Base-by-base conservation (phyloP, 2,113 vertebrate genomes). In the Myiozetetes cayanensis region DNA sequence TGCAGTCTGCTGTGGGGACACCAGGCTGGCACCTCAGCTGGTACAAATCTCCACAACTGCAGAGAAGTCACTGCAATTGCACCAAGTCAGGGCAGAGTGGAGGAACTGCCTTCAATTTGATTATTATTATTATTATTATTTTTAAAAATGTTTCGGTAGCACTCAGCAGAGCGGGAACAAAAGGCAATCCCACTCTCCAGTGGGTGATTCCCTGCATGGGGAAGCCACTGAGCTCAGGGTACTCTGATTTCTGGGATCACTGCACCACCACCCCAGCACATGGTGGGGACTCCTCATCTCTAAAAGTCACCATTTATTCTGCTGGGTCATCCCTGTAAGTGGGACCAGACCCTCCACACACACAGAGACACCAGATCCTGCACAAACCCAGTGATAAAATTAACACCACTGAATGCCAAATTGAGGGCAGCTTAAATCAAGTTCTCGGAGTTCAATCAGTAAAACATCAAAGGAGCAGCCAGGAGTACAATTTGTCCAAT, bases 201-300 rank as follows among this genome's bases (percentile, higher is more conserved):
- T 0, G 1, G 28, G 75, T 3, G 5, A 58, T 58, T 10, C n/a
- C 23, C 41, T 7, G 14, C 50, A 13, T 0, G 0, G 46, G 41
- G 79, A 30, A 87, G 35, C 23, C 8, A 2, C 6, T 7, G 50
- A 23, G 49, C 4, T 6, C 14, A 30, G 41, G 23, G 62, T 5
- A 39, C 41, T 41, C 46, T 7, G 15, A 25, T 50, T 50, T 27
- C 49, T 27, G 49, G 49, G 47, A 46, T 18, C 2, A 3, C 25
- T 35, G 46, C 39, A 31, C 6, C 0, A 33, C 28, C 50, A 68
- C 18, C 20, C 47, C 39, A 30, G 18, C 43, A 31, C 2, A 24
- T n/a, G n/a, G n/a, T n/a, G n/a, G 43, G 10, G 35, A 53, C 18
- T 25, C 33, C 41, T 6, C 52, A 65, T 0, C 10, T 14, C 47